Evolutionary conservation across 2,797 vertebrate genomes (phyloP), one percentile per base, ranked within the genome.

Genomic region (Picus viridis): DNA sequence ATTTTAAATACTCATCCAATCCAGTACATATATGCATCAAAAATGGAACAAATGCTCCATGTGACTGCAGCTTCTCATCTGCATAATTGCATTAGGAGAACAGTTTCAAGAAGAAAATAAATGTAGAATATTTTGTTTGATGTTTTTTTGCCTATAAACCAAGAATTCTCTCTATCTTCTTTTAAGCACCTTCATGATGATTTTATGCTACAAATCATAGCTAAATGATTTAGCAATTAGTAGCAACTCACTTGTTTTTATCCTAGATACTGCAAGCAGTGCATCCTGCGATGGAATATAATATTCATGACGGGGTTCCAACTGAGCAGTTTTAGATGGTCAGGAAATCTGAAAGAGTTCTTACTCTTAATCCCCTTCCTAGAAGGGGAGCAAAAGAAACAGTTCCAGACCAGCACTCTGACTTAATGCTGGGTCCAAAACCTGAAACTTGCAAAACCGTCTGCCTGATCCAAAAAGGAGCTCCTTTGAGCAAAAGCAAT

Each of bases 1-100:
- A 95, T 93, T 86, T 94, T 91, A 2, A 67, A 87, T 85, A 83
- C 47, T 82, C 29, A 72, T 96, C 78, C 92, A 93, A 95, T 96
- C 83, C 92, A 95, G 67, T 90, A 96, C 94, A 72, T 79, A 90
- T 91, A 92, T 73, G 75, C n/a, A 30, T 93, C 67, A 96, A 95
- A 97, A 94, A 92, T 56, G 32, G 91, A 96, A 96, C 90, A 97
- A 96, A 95, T 94, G 94, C 76, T 86, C 92, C 91, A 69, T 94
- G 88, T 96, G 89, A 95, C 74, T 96, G 73, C 45, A 39, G 79
- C 51, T 79, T 58, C 61, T 96, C 41, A 91, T 97, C 96, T 96
- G 34, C 93, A 94, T 95, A 95, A 95, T 83, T 97, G 82, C 73
- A 95, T 96, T 95, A 95, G 96, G 88, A 93, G 85, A 92, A 78